Conservation (phyloP, 2,797 vertebrate species). For the Chelidonichthys spinosus region DNA sequence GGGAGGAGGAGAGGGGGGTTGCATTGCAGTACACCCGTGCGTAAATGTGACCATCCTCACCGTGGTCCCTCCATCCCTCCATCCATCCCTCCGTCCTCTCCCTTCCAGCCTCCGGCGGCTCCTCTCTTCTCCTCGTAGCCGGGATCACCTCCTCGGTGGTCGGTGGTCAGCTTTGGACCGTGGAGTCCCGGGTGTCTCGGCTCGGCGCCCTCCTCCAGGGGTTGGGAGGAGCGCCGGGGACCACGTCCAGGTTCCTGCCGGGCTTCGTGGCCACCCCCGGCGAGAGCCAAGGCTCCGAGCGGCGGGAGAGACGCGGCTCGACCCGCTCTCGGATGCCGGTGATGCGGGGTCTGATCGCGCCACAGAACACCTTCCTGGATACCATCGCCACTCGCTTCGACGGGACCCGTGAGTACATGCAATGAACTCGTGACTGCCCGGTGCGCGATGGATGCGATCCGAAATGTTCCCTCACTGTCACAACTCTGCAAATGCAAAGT, state of each 20-base stretch:
- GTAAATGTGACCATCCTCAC: conserved; percentile 72
- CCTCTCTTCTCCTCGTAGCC: conserved; percentile 40
- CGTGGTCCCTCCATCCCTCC: conserved; percentile 41
- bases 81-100: conserved; percentile 34
- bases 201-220: conserved; percentile 81
- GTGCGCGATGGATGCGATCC: conserved; percentile 4
- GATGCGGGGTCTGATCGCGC: conserved; percentile 90
- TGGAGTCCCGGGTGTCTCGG: conserved; percentile 78
- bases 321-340: conserved; percentile 84
- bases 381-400: conserved; percentile 91
- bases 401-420: conserved; percentile 87
- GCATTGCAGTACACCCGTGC: conserved; percentile 64
- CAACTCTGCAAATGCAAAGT: conserved; percentile 13
- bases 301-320: conserved; percentile 77
- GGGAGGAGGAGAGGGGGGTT: conserved; percentile 27
- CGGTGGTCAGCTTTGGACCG: conserved; percentile 42
- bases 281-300: conserved; percentile 72
- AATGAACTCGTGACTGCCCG: neutral
- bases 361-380: conserved; percentile 90
- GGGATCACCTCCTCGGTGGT: conserved; percentile 60
- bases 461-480: neutral
- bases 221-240: conserved; percentile 74
- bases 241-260: conserved; percentile 73
- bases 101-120: conserved; percentile 40
- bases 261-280: conserved; percentile 71